These are phyloP conservation scores for Omphaloscelis lunosa DNA, from an alignment of 2,888 invertebrate genomes.

Conservation along the genomic window DNA sequence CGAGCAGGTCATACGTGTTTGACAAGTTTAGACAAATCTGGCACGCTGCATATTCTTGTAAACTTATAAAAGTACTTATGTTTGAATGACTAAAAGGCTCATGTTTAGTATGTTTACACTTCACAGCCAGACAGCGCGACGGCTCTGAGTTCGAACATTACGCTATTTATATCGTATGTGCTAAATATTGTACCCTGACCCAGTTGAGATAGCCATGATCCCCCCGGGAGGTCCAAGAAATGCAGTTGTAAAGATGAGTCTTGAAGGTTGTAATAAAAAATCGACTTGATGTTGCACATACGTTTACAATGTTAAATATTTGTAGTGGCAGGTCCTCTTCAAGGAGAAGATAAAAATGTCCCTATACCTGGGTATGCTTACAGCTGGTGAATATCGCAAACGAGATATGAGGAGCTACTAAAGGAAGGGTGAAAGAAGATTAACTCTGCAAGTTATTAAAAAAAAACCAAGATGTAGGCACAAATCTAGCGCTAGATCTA, in stretches of 20 bases:
- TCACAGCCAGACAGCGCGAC: slow-evolving; percentile 19
- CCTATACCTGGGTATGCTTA: neutral
- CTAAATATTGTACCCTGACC: slow-evolving; percentile 58
- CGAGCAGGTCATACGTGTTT: slow-evolving; percentile 49
- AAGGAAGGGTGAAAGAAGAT: slow-evolving; percentile 8
- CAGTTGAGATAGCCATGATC: slow-evolving; percentile 37
- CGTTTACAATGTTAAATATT: slow-evolving; percentile 23
- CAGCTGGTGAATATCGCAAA: neutral
- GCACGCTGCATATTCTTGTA: slow-evolving; percentile 27
- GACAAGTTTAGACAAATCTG: slow-evolving; percentile 45
- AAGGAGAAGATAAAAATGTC: slow-evolving; percentile 15
- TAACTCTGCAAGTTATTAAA: neutral
- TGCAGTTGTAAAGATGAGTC: slow-evolving; percentile 34
- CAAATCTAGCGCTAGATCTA: slow-evolving; percentile 16
- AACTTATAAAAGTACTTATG: neutral
- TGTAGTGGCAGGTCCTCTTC: slow-evolving; percentile 1
- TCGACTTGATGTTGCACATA: slow-evolving; percentile 17
- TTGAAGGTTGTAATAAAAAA: slow-evolving; percentile 51
- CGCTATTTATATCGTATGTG: slow-evolving; percentile 41
- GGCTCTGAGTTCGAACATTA: slow-evolving; percentile 11
- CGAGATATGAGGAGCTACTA: neutral
- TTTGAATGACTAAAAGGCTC: slow-evolving; percentile 4
- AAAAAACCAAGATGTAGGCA: slow-evolving; percentile 44
- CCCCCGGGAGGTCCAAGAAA: slow-evolving; percentile 51
- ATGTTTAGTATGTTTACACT: slow-evolving; percentile 15